Percentiles rank a stretch among this genome's conserved stretches.
Conservation (phyloP, 2,113 vertebrate genomes). For the Neomonachus schauinslandi region DNA sequence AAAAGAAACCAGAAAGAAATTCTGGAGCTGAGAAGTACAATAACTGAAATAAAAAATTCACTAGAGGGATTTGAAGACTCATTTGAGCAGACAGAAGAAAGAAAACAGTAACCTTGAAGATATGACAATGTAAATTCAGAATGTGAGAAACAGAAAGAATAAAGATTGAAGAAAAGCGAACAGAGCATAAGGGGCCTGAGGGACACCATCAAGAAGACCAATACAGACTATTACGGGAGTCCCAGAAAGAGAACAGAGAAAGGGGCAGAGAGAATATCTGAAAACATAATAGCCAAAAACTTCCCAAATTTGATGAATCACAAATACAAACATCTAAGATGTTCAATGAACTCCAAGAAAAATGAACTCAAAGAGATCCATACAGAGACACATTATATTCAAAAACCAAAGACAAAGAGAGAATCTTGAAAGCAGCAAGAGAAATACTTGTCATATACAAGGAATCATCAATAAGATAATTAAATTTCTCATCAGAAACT, state of each 20-base stretch:
- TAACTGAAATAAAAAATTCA: neutral
- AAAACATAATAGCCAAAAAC: neutral
- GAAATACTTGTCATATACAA: neutral
- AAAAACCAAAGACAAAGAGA: neutral
- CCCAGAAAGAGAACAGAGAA: neutral
- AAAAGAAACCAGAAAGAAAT: neutral
- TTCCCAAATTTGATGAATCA: neutral
- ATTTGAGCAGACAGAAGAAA: neutral
- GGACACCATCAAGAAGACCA: neutral
- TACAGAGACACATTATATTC: neutral
- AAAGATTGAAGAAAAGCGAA: neutral
- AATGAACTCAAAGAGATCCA: neutral
- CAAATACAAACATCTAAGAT: neutral
- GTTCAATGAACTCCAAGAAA: neutral
- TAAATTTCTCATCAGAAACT: neutral
- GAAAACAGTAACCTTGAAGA: neutral
- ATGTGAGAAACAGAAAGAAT: neutral
- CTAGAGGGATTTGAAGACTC: neutral
- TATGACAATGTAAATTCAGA: neutral
- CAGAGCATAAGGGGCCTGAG: neutral
- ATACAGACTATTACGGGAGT: neutral
- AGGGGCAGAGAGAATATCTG: neutral
- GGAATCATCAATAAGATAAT: neutral
- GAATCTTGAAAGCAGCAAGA: neutral
- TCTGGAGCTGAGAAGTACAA: neutral